Conservation (phyloP, 2,888 invertebrate species). For the Incurvaria masculella region DNA sequence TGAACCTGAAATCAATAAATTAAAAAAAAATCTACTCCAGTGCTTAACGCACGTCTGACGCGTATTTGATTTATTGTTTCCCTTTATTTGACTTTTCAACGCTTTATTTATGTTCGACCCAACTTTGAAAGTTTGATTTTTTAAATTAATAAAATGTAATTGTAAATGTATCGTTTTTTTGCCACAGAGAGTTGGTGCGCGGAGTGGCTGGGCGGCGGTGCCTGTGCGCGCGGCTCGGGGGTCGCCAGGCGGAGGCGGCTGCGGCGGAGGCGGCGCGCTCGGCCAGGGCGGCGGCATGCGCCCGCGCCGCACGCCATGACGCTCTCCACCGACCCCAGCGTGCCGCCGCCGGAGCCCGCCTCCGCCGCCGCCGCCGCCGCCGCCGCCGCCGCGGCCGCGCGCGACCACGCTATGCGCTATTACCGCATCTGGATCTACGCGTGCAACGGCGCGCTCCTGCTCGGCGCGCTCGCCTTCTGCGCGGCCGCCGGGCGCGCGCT, state of each 20-base stretch:
- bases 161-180: no score
- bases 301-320: conserved; percentile 52
- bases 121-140: no score
- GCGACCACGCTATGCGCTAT: conserved; percentile 68
- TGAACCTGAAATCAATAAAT: no score
- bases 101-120: no score
- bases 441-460: conserved; percentile 84
- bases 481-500: conserved; percentile 71
- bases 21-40: no score
- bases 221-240: conserved; percentile 12
- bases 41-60: no score
- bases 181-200: no score
- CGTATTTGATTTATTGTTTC: no score
- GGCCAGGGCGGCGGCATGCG: conserved; percentile 56
- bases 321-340: conserved; percentile 53
- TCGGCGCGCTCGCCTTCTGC: conserved; percentile 77
- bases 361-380: conserved; percentile 57
- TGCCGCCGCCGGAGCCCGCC: conserved; percentile 30
- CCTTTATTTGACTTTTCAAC: no score
- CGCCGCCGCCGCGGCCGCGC: conserved; percentile 52
- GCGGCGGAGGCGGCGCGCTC: conserved; percentile 11
- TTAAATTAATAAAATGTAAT: no score
- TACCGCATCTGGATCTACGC: conserved; percentile 92
- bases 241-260: conserved; percentile 17
- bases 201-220: background rate